phyloP scores from a whole-genome alignment of 2,113 vertebrate species.

The Phalacrocorax pelagicus region DNA sequence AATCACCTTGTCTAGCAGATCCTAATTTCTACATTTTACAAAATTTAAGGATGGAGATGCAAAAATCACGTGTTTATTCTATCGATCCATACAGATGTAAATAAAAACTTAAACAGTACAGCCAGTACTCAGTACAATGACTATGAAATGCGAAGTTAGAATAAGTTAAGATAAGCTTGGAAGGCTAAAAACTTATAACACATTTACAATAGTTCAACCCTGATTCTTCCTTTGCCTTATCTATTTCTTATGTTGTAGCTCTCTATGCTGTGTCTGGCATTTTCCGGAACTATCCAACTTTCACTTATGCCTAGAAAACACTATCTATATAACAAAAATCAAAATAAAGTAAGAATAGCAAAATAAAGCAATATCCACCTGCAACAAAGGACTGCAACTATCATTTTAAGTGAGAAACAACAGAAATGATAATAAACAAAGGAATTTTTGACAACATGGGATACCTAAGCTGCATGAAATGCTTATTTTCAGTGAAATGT shows the following conservation, averaged over 20 bases:
- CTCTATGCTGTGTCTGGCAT: background rate
- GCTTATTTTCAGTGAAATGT: background rate
- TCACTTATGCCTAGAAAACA: background rate
- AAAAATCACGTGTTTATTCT: background rate
- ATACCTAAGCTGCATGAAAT: background rate
- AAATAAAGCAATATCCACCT: background rate
- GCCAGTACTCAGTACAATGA: background rate
- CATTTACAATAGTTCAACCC: background rate
- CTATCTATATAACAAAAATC: background rate
- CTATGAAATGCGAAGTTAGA: background rate
- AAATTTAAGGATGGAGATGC: background rate
- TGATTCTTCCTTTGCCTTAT: background rate
- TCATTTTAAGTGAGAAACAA: background rate
- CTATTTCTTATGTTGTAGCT: background rate
- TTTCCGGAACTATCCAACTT: background rate
- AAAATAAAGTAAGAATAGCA: background rate
- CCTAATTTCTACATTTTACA: background rate
- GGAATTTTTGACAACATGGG: background rate
- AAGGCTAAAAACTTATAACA: background rate
- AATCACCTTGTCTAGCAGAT: background rate
- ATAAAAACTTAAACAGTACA: background rate
- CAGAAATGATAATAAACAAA: background rate
- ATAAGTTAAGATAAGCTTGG: background rate
- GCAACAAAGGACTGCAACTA: background rate
- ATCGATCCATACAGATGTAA: background rate